A percentile compares a stretch with the other conserved stretches of the same genome.
phyloP scores from a whole-genome alignment of 2,888 invertebrate genomes.

The Mamestra brassicae region DNA sequence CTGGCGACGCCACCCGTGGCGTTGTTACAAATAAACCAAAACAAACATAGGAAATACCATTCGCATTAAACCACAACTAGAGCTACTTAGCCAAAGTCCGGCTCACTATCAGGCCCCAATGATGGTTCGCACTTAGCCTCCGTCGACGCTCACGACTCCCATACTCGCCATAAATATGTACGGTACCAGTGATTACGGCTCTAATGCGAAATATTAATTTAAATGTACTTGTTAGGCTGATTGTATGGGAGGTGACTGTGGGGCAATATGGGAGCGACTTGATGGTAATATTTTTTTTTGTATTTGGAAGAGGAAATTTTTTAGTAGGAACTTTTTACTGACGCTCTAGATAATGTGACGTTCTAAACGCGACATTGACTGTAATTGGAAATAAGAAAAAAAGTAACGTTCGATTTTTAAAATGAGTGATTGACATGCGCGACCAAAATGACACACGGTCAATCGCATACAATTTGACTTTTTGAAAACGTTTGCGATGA shows the following conservation, averaged over 20 bases:
- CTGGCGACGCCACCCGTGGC: background rate
- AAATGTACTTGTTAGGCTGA: constrained; percentile 56
- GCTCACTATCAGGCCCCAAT: constrained; percentile 61
- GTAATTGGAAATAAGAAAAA: too few species aligned
- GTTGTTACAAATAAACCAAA: background rate
- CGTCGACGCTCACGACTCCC: constrained; percentile 75
- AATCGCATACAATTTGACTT: too few species aligned
- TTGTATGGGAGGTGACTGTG: constrained; percentile 21
- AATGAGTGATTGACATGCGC: too few species aligned
- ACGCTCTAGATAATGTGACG: too few species aligned
- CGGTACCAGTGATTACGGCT: constrained; percentile 71
- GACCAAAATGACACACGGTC: too few species aligned
- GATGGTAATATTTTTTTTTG: background rate
- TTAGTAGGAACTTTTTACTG: too few species aligned
- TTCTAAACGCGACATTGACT: too few species aligned
- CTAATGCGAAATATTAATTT: constrained; percentile 82
- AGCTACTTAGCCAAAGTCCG: constrained; percentile 64
- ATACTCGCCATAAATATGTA: constrained; percentile 73
- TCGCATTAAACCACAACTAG: constrained; percentile 50
- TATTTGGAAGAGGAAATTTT: background rate
- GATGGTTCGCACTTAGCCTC: constrained; percentile 72
- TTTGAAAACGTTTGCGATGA: too few species aligned
- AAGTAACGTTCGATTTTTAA: too few species aligned
- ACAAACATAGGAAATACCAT: constrained; percentile 25
- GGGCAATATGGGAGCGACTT: background rate